These are phyloP conservation scores for Caenorhabditis sulstoni DNA, from an alignment of 2,888 invertebrate genomes.

Conservation along the genomic window DNA sequence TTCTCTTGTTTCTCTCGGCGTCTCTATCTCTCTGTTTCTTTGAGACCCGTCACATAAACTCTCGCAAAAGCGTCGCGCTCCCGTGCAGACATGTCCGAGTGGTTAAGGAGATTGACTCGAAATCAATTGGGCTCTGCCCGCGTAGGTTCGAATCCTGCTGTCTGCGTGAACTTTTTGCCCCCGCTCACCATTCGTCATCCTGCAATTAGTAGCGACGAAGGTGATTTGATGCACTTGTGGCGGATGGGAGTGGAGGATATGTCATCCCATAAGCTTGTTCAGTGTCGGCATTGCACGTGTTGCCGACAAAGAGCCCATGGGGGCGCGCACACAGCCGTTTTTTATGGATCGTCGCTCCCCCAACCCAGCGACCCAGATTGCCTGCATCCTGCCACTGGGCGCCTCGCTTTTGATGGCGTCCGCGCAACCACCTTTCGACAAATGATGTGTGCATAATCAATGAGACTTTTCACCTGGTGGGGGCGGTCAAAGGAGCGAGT, in stretches of 20 bases:
- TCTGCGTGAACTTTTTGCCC: constrained; percentile 51
- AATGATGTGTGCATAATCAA: constrained; percentile 65
- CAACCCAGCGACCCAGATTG: too few species aligned
- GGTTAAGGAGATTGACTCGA: constrained; percentile 73
- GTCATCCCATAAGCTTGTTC: constrained; percentile 45
- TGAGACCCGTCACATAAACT: neutral
- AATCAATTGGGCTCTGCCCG: constrained; percentile 73
- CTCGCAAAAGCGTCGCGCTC: neutral
- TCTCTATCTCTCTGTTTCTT: neutral
- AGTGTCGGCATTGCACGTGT: constrained; percentile 18
- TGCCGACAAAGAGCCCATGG: constrained; percentile 51
- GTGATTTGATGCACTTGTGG: too few species aligned
- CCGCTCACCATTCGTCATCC: constrained; percentile 4
- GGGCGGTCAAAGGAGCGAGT: constrained; percentile 5
- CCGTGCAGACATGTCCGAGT: constrained; percentile 69
- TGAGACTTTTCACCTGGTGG: constrained; percentile 40
- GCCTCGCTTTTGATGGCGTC: constrained; percentile 25
- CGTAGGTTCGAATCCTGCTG: constrained; percentile 73
- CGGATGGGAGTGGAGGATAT: neutral
- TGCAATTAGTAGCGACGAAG: constrained; percentile 10
- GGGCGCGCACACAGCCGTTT: constrained; percentile 29
- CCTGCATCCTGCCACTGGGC: constrained; percentile 33
- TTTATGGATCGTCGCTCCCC: constrained; percentile 21
- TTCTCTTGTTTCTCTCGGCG: neutral
- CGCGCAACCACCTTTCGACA: constrained; percentile 54